Evolutionary conservation across 2,113 vertebrate genomes (phyloP).

Genomic region (Platichthys flesus): DNA sequence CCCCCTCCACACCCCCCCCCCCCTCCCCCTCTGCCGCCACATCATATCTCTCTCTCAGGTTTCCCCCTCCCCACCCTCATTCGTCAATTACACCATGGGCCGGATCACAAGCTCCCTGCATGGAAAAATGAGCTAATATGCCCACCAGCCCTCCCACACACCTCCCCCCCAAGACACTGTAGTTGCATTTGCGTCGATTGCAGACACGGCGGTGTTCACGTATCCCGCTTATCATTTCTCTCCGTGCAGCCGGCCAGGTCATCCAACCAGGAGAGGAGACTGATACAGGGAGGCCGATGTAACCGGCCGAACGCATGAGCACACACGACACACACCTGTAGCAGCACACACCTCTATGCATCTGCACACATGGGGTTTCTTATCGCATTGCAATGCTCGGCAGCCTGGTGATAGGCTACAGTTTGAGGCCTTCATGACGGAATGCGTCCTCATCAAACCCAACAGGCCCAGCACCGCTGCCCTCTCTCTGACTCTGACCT

Average conservation of each 20-base stretch:
- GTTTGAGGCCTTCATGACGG: neutral
- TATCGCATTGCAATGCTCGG: neutral
- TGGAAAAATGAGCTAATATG: conserved; percentile 80
- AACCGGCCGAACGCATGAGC: neutral
- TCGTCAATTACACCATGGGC: conserved; percentile 74
- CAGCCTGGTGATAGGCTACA: conserved; percentile 3
- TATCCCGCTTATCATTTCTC: conserved; percentile 76
- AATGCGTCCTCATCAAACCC: neutral
- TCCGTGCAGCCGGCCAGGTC: conserved; percentile 49
- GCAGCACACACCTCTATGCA: neutral
- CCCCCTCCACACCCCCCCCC: neutral
- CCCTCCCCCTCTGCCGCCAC: conserved; percentile 15
- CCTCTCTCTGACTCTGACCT: conserved; percentile 18
- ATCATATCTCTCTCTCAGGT: conserved; percentile 71
- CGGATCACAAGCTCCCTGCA: conserved; percentile 72
- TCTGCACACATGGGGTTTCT: neutral
- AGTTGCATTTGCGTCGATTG: conserved; percentile 79
- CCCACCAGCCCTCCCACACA: conserved; percentile 5
- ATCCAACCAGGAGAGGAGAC: conserved; percentile 50
- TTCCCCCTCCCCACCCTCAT: conserved; percentile 34
- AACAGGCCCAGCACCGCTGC: neutral
- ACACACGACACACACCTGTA: conserved; percentile 14
- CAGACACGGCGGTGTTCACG: conserved; percentile 72
- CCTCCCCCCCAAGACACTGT: conserved; percentile 69
- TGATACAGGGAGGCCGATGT: conserved; percentile 35